Conservation (phyloP, 2,888 invertebrate species). For the Smittia sp. region DNA sequence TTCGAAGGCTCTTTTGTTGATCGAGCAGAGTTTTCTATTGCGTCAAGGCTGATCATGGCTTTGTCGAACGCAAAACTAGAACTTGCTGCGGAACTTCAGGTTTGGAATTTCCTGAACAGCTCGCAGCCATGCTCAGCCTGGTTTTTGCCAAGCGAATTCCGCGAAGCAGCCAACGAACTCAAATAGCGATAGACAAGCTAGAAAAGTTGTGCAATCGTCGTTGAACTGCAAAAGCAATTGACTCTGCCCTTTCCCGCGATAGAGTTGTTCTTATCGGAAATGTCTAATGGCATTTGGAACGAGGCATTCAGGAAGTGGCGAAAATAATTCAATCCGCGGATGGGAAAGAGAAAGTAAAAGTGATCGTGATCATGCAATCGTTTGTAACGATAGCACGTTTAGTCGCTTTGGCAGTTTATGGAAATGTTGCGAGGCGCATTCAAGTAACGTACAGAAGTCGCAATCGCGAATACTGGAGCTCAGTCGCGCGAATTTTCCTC, state of each 20-base stretch:
- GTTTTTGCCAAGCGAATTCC: not conserved
- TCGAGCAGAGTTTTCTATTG: not conserved
- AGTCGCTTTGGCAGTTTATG: not conserved
- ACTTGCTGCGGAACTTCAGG: too few species aligned
- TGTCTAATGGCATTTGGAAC: not conserved
- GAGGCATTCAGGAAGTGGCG: not conserved
- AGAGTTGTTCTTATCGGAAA: conserved; percentile 18
- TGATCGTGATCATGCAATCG: conserved; percentile 40
- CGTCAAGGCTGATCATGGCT: not conserved
- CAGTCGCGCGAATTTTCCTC: not conserved
- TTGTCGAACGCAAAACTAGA: not conserved
- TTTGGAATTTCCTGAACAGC: too few species aligned
- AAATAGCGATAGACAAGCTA: not conserved
- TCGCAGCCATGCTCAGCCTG: too few species aligned
- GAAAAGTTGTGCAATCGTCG: conserved; percentile 11
- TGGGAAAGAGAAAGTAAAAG: conserved; percentile 40
- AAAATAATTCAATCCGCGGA: not conserved
- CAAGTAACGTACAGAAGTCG: conserved; percentile 15
- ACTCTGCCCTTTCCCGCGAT: conserved; percentile 20
- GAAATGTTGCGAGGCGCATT: not conserved
- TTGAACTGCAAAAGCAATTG: conserved; percentile 6
- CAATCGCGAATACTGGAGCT: not conserved
- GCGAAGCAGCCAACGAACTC: too few species aligned
- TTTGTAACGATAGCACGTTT: conserved; percentile 13
- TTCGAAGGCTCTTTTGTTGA: conserved; percentile 7